Evolutionary conservation across 2,888 invertebrate genomes (phyloP).

Genomic region (Dromius quadrimaculatus): DNA sequence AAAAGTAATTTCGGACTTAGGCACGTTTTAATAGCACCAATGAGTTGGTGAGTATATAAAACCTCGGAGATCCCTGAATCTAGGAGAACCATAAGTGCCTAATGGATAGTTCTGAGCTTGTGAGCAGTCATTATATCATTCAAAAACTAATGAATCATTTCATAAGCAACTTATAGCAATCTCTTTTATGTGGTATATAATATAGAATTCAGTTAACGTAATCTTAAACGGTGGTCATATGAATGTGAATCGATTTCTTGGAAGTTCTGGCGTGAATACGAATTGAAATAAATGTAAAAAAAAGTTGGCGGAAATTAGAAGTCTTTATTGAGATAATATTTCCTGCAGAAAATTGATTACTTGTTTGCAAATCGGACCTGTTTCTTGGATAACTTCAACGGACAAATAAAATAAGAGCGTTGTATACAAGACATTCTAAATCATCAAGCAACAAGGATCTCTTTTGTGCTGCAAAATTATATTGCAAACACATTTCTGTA

Average conservation of each 20-base stretch:
- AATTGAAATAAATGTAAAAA: conserved; percentile 1
- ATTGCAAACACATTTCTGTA: conserved; percentile 2
- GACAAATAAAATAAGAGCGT: conserved; percentile 18
- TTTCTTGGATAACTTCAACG: conserved; percentile 10
- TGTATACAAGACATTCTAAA: conserved; percentile 19
- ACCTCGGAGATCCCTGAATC: no score
- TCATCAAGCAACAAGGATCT: conserved; percentile 19
- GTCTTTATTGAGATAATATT: conserved; percentile 26
- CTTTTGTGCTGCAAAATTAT: conserved; percentile 20
- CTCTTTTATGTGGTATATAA: neutral
- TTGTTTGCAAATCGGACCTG: conserved; percentile 20
- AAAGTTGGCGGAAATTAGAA: conserved; percentile 11
- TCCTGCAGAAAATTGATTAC: conserved; percentile 24
- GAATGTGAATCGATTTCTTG: conserved; percentile 5
- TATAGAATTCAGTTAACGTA: no score
- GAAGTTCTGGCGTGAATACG: no score
- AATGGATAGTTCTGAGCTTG: no score
- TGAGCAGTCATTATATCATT: no score
- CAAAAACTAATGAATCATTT: no score
- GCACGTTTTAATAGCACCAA: no score
- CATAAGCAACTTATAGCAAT: no score
- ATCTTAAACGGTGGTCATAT: no score
- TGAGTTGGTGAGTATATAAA: no score
- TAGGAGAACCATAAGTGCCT: no score
- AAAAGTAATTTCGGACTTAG: no score